A percentile compares a stretch with the other conserved stretches of the same genome.
phyloP scores from a whole-genome alignment of 2,113 vertebrate genomes.

The Podocnemis expansa region DNA sequence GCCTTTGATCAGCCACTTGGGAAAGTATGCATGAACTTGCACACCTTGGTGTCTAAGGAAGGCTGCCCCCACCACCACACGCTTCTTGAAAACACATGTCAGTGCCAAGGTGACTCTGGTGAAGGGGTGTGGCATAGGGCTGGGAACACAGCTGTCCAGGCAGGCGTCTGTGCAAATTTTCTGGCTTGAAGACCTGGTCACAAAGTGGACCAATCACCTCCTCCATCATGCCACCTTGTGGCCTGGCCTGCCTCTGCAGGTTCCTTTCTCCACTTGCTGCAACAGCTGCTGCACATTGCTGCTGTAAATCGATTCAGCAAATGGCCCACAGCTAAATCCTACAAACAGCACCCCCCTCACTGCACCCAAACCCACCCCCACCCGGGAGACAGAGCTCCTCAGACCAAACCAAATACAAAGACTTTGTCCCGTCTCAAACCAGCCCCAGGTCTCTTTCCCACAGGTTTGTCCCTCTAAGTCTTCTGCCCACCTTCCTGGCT shows the following conservation, averaged over 20 bases:
- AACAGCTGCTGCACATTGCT: no score
- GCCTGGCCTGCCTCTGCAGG: no score
- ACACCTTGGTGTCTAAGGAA: no score
- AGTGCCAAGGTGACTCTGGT: background rate
- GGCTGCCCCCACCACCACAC: no score
- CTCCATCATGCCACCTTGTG: background rate
- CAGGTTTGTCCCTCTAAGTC: background rate
- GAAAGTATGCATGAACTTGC: no score
- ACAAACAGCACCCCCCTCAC: no score
- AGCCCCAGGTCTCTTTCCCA: background rate
- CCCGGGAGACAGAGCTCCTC: background rate
- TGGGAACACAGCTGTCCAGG: background rate
- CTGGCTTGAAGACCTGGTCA: background rate
- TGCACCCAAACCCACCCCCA: background rate
- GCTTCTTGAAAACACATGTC: no score
- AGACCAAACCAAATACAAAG: background rate
- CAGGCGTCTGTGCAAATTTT: background rate
- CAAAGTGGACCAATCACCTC: background rate
- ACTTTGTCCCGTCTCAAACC: background rate
- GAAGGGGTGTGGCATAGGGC: background rate
- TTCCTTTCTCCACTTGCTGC: background rate
- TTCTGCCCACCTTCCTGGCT: no score
- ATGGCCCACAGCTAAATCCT: background rate
- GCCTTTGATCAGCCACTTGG: no score
- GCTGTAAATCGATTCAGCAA: background rate